These are phyloP conservation scores for Orthonychiurus folsomi DNA, from an alignment of 2,888 invertebrate species.

Conservation along the genomic window DNA sequence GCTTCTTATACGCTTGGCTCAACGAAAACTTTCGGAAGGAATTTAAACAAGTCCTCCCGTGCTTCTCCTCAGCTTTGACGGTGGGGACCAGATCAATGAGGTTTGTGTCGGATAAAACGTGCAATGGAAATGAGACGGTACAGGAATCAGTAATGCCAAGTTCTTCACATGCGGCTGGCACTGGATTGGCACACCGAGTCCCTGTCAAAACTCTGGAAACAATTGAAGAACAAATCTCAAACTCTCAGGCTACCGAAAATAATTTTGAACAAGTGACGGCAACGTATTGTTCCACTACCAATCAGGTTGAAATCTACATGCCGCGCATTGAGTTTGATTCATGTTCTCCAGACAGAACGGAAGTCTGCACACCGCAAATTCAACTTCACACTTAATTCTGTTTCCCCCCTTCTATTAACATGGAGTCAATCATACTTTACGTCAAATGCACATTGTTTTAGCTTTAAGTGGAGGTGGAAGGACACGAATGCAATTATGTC, in stretches of 20 bases:
- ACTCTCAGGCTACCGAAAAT: conserved; percentile 20
- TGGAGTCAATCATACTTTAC: background rate
- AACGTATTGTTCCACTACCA: background rate
- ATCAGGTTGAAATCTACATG: background rate
- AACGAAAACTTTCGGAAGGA: conserved; percentile 89
- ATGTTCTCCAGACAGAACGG: background rate
- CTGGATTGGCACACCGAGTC: background rate
- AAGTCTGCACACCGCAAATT: too few species aligned
- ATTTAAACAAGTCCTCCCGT: conserved; percentile 66
- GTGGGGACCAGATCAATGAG: conserved; percentile 17
- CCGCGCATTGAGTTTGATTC: background rate
- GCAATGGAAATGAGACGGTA: conserved; percentile 66
- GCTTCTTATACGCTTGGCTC: conserved; percentile 89
- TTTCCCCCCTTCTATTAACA: too few species aligned
- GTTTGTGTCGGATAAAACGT: conserved; percentile 55
- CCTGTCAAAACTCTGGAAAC: conserved; percentile 24
- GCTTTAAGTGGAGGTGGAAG: background rate
- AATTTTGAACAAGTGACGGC: conserved; percentile 1
- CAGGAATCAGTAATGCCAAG: conserved; percentile 56
- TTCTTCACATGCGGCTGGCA: conserved; percentile 22
- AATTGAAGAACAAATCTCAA: conserved; percentile 37
- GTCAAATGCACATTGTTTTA: background rate
- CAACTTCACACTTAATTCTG: too few species aligned
- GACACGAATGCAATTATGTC: background rate
- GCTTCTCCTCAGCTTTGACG: conserved; percentile 46